Conservation (phyloP, 2,113 vertebrate genomes). For the Prionailurus viverrinus region DNA sequence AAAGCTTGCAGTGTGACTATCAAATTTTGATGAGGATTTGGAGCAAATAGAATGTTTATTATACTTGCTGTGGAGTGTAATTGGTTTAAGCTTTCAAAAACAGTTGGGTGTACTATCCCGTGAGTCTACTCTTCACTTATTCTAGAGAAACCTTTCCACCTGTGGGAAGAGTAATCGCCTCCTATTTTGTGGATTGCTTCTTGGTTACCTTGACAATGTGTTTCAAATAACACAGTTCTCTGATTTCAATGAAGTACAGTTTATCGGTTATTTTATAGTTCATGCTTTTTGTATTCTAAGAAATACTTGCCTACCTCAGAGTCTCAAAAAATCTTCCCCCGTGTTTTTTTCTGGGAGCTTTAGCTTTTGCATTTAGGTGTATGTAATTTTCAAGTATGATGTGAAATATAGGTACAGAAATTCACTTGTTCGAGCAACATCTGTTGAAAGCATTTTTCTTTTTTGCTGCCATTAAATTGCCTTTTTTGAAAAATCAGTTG, state of each 20-base stretch:
- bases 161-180: not conserved
- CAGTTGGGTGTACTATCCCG: not conserved
- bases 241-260: not conserved
- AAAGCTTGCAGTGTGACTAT: not conserved
- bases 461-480: not conserved
- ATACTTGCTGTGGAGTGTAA: not conserved
- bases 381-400: not conserved
- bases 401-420: not conserved
- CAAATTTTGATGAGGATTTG: not conserved
- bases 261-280: not conserved
- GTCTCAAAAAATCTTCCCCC: not conserved
- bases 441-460: not conserved
- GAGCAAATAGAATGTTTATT: not conserved
- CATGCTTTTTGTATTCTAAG: not conserved
- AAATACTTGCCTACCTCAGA: not conserved
- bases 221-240: not conserved
- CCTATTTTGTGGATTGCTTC: not conserved
- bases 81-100: constrained; percentile 15
- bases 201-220: not conserved
- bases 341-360: not conserved
- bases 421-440: not conserved
- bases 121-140: not conserved
- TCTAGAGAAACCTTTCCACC: not conserved
- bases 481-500: not conserved
- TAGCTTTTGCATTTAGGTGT: not conserved